These are phyloP conservation scores for Venturia canescens DNA, from an alignment of 1,140 invertebrate species.

Conservation along the genomic window DNA sequence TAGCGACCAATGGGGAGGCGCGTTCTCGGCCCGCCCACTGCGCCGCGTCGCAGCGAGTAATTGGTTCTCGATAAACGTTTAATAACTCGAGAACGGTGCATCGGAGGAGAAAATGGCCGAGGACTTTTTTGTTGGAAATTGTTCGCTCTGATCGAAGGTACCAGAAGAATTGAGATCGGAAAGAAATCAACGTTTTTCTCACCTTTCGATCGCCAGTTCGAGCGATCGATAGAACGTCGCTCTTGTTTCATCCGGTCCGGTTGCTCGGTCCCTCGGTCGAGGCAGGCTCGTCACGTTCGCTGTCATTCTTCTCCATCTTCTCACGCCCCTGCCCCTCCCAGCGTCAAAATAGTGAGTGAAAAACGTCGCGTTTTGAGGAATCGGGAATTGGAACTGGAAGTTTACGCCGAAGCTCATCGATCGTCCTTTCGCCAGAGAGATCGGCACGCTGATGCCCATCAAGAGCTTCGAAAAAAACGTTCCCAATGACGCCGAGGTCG, in stretches of 20 bases:
- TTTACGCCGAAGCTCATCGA: slow-evolving; percentile 71
- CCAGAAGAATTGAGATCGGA: too few species aligned
- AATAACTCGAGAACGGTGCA: too few species aligned
- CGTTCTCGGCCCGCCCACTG: too few species aligned
- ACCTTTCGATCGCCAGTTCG: slow-evolving; percentile 54
- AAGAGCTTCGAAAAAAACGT: slow-evolving; percentile 67
- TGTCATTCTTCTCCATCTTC: slow-evolving; percentile 24
- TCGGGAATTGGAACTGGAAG: slow-evolving; percentile 75
- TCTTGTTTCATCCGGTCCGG: slow-evolving; percentile 53
- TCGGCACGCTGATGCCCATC: slow-evolving; percentile 71
- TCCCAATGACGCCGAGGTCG: neutral
- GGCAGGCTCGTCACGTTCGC: slow-evolving; percentile 48
- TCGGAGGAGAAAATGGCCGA: too few species aligned
- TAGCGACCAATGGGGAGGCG: too few species aligned
- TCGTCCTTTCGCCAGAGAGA: slow-evolving; percentile 68
- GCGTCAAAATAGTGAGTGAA: slow-evolving; percentile 67
- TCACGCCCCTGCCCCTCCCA: neutral
- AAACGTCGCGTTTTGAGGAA: slow-evolving; percentile 73
- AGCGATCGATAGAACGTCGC: slow-evolving; percentile 54
- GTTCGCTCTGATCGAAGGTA: too few species aligned
- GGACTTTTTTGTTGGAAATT: too few species aligned
- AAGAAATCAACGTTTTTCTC: slow-evolving; percentile 10
- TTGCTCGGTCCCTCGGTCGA: slow-evolving; percentile 54
- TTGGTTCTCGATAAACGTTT: too few species aligned
- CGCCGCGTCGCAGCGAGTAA: too few species aligned